Percentiles rank a stretch among this genome's conserved stretches.
phyloP scores from a whole-genome alignment of 2,113 vertebrate species.

The Phyllostomus hastatus region DNA sequence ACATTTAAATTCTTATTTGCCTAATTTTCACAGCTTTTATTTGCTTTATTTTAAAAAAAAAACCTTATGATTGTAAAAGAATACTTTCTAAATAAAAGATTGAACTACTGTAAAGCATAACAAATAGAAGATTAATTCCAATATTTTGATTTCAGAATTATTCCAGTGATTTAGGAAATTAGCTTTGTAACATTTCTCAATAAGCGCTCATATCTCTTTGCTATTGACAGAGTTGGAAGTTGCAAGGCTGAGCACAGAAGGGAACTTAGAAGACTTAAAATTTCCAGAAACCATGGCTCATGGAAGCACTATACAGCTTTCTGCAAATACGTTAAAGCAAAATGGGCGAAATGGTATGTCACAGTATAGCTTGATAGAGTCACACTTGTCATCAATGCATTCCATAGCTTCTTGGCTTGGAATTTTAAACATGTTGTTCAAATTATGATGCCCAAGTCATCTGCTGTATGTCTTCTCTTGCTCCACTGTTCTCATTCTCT shows the following conservation, averaged over 20 bases:
- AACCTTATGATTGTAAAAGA: constrained; percentile 17
- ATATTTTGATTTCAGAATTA: constrained; percentile 12
- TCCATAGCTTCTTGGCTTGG: not conserved
- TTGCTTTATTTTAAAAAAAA: constrained; percentile 53
- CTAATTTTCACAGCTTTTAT: constrained; percentile 63
- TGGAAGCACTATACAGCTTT: constrained; percentile 94
- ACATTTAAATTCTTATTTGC: constrained; percentile 68
- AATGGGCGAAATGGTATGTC: constrained; percentile 94
- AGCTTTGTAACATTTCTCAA: not conserved
- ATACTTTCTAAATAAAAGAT: constrained; percentile 49
- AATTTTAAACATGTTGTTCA: not conserved
- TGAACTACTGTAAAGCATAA: not conserved
- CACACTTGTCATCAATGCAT: not conserved
- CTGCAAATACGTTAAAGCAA: constrained; percentile 96
- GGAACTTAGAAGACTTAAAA: constrained; percentile 94
- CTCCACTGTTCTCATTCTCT: not conserved
- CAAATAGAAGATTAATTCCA: not conserved
- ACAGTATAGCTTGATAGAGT: not conserved
- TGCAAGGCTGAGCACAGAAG: constrained; percentile 96
- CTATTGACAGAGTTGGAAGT: constrained; percentile 92
- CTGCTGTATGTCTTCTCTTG: not conserved
- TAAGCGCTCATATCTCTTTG: constrained; percentile 39
- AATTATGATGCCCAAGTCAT: not conserved
- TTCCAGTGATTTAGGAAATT: constrained; percentile 6
- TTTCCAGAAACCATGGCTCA: constrained; percentile 93